Conservation (phyloP, 30 jellyfish, hydroid and myxozoan genomes). For the Pelagia noctiluca region DNA sequence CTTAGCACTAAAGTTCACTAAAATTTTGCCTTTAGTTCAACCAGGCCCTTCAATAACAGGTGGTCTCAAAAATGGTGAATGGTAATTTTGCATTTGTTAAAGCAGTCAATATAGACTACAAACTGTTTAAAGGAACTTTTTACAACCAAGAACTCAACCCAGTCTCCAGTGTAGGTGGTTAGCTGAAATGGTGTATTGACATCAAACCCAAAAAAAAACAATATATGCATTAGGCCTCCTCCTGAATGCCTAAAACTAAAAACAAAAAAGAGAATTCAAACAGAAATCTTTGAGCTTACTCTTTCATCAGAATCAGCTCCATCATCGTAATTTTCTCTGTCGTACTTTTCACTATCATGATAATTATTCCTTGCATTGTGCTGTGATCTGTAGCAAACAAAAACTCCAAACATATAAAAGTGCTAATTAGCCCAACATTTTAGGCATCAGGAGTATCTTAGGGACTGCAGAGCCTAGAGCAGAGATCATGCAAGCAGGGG, state of each 20-base stretch:
- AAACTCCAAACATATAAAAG: background rate
- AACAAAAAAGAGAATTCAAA: background rate
- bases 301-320: conserved; percentile 10
- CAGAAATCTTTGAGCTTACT: no score
- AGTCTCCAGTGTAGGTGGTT: background rate
- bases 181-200: background rate
- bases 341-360: conserved; percentile 20
- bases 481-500: background rate
- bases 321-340: conserved; percentile 28
- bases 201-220: background rate
- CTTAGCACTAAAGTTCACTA: no score
- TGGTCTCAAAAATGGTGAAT: no score
- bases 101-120: background rate
- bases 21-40: no score
- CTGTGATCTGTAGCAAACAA: conserved; percentile 30
- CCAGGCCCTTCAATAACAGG: no score
- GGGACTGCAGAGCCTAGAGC: background rate
- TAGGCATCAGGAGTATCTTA: background rate
- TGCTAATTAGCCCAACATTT: background rate
- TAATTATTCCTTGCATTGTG: conserved; percentile 42
- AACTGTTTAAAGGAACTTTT: background rate
- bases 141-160: background rate
- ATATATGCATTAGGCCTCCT: background rate
- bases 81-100: no score
- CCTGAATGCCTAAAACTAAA: no score